A percentile compares a stretch with the other conserved stretches of the same genome.
Evolutionary conservation across 2,113 vertebrate species (phyloP).

Genomic region (Carettochelys insculpta): DNA sequence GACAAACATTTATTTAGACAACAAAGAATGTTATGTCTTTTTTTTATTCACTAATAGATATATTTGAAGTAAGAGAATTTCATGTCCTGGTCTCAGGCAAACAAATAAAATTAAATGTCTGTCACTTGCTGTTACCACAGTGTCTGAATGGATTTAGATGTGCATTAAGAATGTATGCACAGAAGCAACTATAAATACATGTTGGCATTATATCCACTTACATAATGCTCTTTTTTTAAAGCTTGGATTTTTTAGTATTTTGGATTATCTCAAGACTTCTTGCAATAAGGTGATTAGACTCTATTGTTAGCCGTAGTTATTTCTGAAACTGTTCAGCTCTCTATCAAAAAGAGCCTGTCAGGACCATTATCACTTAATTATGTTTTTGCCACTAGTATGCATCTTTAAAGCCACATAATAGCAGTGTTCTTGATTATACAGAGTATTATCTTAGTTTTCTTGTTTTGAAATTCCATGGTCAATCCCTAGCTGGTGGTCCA

Average conservation of each 20-base stretch:
- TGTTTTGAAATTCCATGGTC: neutral
- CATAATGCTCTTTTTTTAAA: neutral
- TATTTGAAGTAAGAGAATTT: neutral
- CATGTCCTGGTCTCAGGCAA: neutral
- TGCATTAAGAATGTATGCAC: neutral
- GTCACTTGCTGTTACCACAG: neutral
- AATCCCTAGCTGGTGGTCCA: neutral
- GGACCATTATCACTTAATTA: neutral
- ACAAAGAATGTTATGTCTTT: neutral
- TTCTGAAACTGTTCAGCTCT: neutral
- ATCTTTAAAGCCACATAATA: neutral
- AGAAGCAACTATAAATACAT: neutral
- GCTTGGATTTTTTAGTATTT: neutral
- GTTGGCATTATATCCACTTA: neutral
- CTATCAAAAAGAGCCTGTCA: neutral
- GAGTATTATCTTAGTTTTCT: neutral
- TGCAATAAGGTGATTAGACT: neutral
- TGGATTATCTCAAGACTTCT: neutral
- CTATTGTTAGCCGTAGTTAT: neutral
- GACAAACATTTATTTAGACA: neutral
- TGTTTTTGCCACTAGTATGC: neutral
- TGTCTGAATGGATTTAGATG: neutral
- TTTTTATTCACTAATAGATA: neutral
- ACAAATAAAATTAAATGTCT: neutral
- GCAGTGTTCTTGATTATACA: neutral